Percentiles rank a stretch among this genome's conserved stretches.
Evolutionary conservation across 2,113 vertebrate species (phyloP).

Genomic region (Trichechus manatus): DNA sequence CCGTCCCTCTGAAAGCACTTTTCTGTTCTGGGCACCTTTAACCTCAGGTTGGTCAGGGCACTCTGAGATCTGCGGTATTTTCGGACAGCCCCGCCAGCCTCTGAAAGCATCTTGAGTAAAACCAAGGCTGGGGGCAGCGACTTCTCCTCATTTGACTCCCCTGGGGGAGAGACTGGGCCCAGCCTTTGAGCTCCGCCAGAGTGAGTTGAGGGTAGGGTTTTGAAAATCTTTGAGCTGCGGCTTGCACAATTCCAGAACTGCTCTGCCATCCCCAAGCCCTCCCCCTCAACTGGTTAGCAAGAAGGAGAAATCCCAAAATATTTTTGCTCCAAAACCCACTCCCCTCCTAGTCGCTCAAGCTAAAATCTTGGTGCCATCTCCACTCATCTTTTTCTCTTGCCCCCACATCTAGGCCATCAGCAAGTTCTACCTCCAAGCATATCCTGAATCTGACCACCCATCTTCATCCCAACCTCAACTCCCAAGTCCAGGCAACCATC

Average conservation of each 20-base stretch:
- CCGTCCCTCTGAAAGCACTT: neutral
- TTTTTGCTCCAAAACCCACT: neutral
- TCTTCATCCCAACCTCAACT: neutral
- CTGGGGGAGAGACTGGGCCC: neutral
- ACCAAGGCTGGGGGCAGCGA: neutral
- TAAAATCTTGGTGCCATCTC: neutral
- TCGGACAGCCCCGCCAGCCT: neutral
- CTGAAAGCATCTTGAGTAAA: conserved; percentile 58
- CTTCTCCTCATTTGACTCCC: neutral
- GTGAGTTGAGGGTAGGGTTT: neutral
- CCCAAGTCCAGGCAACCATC: neutral
- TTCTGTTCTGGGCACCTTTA: neutral
- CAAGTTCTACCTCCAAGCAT: neutral
- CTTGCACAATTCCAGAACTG: conserved; percentile 61
- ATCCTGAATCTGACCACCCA: neutral
- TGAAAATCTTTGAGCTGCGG: conserved; percentile 25
- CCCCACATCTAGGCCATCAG: no score
- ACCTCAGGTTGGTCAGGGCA: neutral
- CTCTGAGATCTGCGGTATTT: neutral
- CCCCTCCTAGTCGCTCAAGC: neutral
- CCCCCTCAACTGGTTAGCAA: neutral
- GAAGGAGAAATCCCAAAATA: conserved; percentile 29
- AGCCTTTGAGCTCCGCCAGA: neutral
- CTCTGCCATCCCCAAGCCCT: neutral
- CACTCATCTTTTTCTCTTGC: no score